Conservation (phyloP, 64 coral and sea anemone genomes). For the Pachyseris speciosa region DNA sequence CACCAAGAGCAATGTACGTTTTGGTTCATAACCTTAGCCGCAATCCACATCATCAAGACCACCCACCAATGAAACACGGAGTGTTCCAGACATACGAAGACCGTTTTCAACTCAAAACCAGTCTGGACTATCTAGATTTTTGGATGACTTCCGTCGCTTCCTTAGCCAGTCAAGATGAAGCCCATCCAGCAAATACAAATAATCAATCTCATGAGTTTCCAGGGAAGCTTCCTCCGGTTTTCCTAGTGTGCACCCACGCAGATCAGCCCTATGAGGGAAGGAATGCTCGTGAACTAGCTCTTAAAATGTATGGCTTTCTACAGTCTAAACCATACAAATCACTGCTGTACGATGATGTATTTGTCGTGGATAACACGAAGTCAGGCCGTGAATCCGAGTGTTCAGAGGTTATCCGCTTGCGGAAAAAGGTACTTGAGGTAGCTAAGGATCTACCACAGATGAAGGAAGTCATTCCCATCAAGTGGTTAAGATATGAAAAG, state of each 20-base stretch:
- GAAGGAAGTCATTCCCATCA: constrained; percentile 1
- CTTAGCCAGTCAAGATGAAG: not conserved
- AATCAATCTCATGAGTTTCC: not conserved
- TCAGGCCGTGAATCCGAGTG: not conserved
- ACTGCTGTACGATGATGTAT: not conserved
- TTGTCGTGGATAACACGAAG: constrained; percentile 16
- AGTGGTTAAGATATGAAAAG: constrained; percentile 13
- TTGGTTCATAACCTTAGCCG: not conserved
- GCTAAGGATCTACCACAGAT: constrained; percentile 16
- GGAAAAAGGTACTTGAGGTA: not conserved
- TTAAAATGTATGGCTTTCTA: not conserved
- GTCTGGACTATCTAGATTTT: not conserved
- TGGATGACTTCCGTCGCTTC: constrained; percentile 30
- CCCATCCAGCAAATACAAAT: not conserved
- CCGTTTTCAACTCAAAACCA: not conserved
- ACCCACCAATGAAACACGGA: not conserved
- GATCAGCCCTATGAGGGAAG: not conserved
- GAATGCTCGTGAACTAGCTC: not conserved
- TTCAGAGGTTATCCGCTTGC: not conserved
- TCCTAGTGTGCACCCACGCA: constrained; percentile 13
- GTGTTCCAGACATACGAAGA: not conserved
- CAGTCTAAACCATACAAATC: not conserved
- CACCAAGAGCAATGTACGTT: not conserved
- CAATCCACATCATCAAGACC: not conserved
- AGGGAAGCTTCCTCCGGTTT: not conserved